Evolutionary conservation across 2,797 vertebrate species (phyloP), one percentile per base, ranked within the genome.

Genomic region (Platalea minor): DNA sequence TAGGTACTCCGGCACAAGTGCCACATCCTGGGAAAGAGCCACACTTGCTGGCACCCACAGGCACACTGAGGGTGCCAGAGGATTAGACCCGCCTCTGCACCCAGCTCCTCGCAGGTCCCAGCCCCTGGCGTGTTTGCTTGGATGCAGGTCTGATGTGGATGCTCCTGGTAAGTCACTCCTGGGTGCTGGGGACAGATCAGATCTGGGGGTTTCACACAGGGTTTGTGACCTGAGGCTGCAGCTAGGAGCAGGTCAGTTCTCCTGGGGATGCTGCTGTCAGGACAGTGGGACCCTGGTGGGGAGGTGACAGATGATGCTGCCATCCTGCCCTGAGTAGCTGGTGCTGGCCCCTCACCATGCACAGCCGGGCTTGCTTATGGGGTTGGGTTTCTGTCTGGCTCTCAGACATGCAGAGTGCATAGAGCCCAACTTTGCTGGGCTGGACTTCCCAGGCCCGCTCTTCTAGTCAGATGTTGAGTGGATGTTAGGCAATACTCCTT

Each of bases 31-130:
- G 72, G 41, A 8, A 39, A 33, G 45, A 18, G 7, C 56, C 13
- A 3, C 0, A 3, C 8, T 50, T 4, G 0, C 31, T 1, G 0
- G 45, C 78, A 77, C 51, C n/a, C 59, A 53, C 2, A 2, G 75
- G 45, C 23, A 35, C 1, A 0, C 37, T 14, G 24, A 43, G 24
- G 17, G 51, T 80, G 64, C 39, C 39, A 23, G 31, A 37, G 24
- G 45, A 18, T 64, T 1, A 1, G 29, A 21, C 11, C 9, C 19
- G 10, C 4, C 51, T 74, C n/a, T 19, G 39, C 31, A 17, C 33
- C 45, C 69, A 17, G 68, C 28, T 69, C 28, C 20, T 4, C 3
- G 3, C 24, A 21, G 54, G 33, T 56, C 45, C 57, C 61, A 21
- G 31, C 28, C 28, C n/a, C n/a, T 65, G 48, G 37, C 0, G 0